Percentiles rank a stretch among this genome's conserved stretches.
phyloP scores from a whole-genome alignment of 2,888 invertebrate species.

The Microctonus hyperodae region DNA sequence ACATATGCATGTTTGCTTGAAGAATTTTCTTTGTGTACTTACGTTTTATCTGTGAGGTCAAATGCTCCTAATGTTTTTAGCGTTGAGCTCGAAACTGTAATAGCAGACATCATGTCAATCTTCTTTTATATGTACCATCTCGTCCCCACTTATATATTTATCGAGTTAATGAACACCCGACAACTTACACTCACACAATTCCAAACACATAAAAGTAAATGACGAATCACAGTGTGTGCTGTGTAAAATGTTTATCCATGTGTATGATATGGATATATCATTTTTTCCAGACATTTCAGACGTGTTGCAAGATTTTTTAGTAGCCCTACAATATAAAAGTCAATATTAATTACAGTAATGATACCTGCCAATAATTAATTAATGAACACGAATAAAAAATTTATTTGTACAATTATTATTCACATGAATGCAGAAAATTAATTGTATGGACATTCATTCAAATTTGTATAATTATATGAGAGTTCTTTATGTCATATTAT shows the following conservation, averaged over 20 bases:
- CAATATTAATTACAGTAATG: neutral
- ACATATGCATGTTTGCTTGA: neutral
- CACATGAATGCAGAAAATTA: too few species aligned
- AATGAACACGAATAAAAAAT: too few species aligned
- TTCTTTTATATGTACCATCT: neutral
- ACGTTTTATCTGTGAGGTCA: slow-evolving; percentile 18
- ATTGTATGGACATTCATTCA: too few species aligned
- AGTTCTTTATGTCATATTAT: too few species aligned
- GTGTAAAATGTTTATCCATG: neutral
- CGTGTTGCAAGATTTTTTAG: neutral
- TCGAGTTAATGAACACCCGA: slow-evolving; percentile 29
- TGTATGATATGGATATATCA: neutral
- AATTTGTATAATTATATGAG: too few species aligned
- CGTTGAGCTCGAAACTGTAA: slow-evolving; percentile 8
- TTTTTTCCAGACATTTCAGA: neutral
- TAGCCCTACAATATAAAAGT: neutral
- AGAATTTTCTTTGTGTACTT: neutral
- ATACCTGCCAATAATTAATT: neutral
- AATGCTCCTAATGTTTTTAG: slow-evolving; percentile 1
- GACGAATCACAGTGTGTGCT: neutral
- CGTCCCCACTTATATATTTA: slow-evolving; percentile 8
- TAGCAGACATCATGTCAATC: neutral
- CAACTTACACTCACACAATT: neutral
- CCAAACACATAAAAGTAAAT: neutral
- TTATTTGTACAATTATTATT: too few species aligned